Conservation (phyloP, 2,113 vertebrate genomes). For the Hoplias malabaricus region DNA sequence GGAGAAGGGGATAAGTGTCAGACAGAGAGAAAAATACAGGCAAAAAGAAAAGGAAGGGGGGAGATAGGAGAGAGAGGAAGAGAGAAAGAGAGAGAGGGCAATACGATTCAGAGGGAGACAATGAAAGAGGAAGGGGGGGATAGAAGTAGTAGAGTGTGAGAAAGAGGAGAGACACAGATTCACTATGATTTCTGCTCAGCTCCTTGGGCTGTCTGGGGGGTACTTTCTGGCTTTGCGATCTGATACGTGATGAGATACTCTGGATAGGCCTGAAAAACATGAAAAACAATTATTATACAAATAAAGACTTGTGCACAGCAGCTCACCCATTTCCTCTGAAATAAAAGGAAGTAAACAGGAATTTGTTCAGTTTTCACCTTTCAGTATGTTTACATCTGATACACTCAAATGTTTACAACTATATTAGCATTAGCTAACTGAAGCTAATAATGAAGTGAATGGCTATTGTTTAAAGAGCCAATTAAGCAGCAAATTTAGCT, state of each 20-base stretch:
- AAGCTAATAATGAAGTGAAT: no score
- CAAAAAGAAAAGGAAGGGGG: neutral
- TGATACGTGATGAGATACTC: conserved; percentile 99
- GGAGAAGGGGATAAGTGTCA: neutral
- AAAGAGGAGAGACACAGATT: neutral
- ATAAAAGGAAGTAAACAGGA: no score
- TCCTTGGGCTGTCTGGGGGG: conserved; percentile 83
- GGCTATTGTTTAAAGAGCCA: no score
- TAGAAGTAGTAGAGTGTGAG: neutral
- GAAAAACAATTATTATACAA: neutral
- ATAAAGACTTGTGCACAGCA: no score
- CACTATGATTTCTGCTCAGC: conserved; percentile 97
- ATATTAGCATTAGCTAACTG: no score
- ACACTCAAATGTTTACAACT: no score
- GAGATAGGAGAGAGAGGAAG: neutral
- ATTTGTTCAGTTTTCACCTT: no score
- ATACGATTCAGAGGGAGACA: no score
- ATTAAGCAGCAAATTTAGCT: no score
- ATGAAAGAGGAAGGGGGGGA: neutral
- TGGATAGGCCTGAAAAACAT: conserved; percentile 84
- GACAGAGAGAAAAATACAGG: neutral
- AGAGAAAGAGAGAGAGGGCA: neutral
- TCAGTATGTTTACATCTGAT: no score
- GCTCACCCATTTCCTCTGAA: no score
- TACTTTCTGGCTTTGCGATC: conserved; percentile 94